phyloP scores from a whole-genome alignment of 2,113 vertebrate species.

The Ceuthmochares aereus region DNA sequence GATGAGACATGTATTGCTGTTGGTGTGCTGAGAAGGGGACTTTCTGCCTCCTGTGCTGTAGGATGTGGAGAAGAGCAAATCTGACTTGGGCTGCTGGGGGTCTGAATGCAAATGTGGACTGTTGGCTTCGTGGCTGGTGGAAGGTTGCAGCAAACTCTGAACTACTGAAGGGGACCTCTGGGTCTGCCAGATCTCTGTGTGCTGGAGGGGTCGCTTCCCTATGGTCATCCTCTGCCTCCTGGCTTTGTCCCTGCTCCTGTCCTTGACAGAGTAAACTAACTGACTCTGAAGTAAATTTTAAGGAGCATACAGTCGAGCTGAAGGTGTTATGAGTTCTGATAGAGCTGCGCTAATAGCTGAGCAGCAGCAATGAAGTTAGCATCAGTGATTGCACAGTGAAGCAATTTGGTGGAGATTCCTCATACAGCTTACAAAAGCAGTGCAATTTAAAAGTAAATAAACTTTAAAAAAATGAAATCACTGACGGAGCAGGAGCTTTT shows the following conservation, averaged over 20 bases:
- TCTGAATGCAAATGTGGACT: neutral
- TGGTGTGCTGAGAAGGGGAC: neutral
- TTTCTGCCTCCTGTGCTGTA: neutral
- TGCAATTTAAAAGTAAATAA: neutral
- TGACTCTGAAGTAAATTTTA: neutral
- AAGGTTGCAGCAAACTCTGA: neutral
- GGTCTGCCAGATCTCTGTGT: neutral
- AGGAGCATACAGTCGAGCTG: neutral
- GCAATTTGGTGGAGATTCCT: neutral
- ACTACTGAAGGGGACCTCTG: neutral
- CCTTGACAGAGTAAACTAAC: neutral
- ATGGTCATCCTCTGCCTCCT: neutral
- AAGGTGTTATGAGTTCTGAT: neutral
- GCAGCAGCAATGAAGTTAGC: neutral
- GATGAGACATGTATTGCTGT: fast-evolving
- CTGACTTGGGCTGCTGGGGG: neutral
- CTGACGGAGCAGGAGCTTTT: neutral
- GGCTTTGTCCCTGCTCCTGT: neutral
- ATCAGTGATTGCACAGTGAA: neutral
- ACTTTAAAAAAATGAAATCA: neutral
- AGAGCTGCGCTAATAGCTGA: neutral
- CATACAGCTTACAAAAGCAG: neutral
- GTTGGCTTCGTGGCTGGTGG: neutral
- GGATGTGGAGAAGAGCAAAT: neutral
- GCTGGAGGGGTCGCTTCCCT: neutral